Evolutionary conservation across 2,888 invertebrate genomes (phyloP), one percentile per base, ranked within the genome.

Genomic region (Apeira syringaria): DNA sequence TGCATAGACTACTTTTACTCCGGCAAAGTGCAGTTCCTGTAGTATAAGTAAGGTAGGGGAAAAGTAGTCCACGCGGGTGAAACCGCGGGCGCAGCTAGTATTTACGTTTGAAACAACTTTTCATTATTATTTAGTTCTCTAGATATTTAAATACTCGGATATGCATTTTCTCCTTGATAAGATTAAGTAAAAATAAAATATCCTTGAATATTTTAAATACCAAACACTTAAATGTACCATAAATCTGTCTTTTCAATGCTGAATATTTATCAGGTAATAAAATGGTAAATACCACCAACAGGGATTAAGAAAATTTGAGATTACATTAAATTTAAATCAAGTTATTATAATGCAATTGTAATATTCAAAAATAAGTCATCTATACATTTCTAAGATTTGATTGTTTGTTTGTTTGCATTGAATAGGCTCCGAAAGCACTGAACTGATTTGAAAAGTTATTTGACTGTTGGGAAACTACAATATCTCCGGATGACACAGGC

Each of bases 191-290:
- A 41, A 47, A 44, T 45, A 42, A 47, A 30, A 38, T 44, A 46
- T 45, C 47, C 39, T 50, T 47, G 50, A 39, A 43, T 43, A 39
- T 25, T 47, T 40, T 50, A 53, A 56, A 56, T 56, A 53, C 47
- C 47, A 56, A 46, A 51, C 26, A 24, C 32, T 40, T 47, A 50
- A 48, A 33, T 40, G 35, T 52, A 40, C 46, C 51, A 53, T 51
- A 53, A 52, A 53, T 56, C 48, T 50, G 53, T 50, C 49, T 39
- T 50, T 56, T 47, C 40, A 53, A 50, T 50, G 38, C 43, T 40
- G 43, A 52, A 46, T 50, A 56, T 47, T 47, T 36, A 15, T 18
- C 20, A 42, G 55, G 56, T 56, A 63, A 60, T 67, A 64, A 60
- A 52, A 51, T 51, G 36, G 39, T 46, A 42, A 53, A 53, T 44